Conservation (phyloP, 2,888 invertebrate genomes). For the Formica aserva region DNA sequence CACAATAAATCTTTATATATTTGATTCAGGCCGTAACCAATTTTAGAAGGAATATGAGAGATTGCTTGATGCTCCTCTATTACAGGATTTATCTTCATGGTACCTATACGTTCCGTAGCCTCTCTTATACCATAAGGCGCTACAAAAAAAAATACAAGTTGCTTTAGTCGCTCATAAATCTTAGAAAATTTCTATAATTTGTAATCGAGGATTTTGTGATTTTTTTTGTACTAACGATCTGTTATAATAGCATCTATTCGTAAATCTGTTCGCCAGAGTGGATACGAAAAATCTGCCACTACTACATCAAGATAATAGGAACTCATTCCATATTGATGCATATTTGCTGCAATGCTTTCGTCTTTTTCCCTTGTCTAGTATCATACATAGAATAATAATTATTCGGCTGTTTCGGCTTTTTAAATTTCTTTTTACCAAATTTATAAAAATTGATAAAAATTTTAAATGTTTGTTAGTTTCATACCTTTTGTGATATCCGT, state of each 20-base stretch:
- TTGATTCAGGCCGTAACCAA: constrained; percentile 93
- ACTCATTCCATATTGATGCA: constrained; percentile 94
- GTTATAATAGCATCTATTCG: constrained; percentile 97
- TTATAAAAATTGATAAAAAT: neutral
- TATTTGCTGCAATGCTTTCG: constrained; percentile 95
- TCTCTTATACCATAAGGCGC: constrained; percentile 99
- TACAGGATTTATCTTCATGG: constrained; percentile 87
- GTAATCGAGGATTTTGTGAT: constrained; percentile 1
- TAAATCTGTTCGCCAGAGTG: constrained; percentile 91
- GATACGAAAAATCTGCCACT: constrained; percentile 96
- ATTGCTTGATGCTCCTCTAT: constrained; percentile 89
- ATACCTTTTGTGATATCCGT: constrained; percentile 91
- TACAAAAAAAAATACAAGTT: constrained; percentile 84
- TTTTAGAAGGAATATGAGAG: constrained; percentile 93
- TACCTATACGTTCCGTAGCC: constrained; percentile 94
- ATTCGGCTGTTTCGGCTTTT: neutral
- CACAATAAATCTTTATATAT: constrained; percentile 94
- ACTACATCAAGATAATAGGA: constrained; percentile 94
- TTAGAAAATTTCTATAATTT: neutral
- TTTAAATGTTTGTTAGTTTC: neutral
- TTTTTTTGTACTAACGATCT: constrained; percentile 91
- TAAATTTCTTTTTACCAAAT: neutral
- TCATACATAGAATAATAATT: constrained; percentile 38
- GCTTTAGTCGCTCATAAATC: neutral
- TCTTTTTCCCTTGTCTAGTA: constrained; percentile 90